Percentiles rank a stretch among this genome's conserved stretches.
These are phyloP conservation scores for Acromyrmex echinatior DNA, from an alignment of 1,140 invertebrate genomes.

Conservation along the genomic window DNA sequence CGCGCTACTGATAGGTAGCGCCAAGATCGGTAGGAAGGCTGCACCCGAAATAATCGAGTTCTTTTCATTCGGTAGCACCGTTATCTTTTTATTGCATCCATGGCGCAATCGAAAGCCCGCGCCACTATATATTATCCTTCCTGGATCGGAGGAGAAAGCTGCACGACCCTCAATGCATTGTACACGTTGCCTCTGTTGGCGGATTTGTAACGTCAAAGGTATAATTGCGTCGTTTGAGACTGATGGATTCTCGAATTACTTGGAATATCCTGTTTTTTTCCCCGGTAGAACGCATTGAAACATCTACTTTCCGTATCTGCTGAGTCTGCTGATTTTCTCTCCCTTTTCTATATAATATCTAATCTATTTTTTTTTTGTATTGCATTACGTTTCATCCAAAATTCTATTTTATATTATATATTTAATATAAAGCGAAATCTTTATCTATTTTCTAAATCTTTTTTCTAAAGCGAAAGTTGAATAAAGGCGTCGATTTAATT, in stretches of 20 bases:
- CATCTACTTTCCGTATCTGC: neutral
- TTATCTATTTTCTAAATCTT: no score
- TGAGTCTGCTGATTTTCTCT: neutral
- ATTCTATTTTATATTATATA: neutral
- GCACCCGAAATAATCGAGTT: slow-evolving; percentile 40
- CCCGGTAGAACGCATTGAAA: neutral
- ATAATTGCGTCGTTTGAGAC: slow-evolving; percentile 57
- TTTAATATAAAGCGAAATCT: neutral
- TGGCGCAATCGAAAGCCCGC: slow-evolving; percentile 38
- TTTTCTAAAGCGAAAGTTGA: no score
- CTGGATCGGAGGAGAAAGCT: neutral
- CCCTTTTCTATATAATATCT: neutral
- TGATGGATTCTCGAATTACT: slow-evolving; percentile 7
- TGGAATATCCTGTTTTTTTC: slow-evolving; percentile 3
- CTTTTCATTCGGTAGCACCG: slow-evolving; percentile 44
- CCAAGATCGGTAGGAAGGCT: neutral
- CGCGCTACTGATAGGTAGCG: slow-evolving; percentile 17
- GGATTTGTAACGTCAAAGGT: slow-evolving; percentile 49
- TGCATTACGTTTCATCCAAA: neutral
- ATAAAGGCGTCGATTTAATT: neutral
- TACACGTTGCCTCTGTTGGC: neutral
- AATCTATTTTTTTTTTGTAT: slow-evolving; percentile 2
- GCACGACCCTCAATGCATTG: slow-evolving; percentile 5
- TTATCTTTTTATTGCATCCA: slow-evolving; percentile 51
- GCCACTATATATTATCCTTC: slow-evolving; percentile 8